Evolutionary conservation across 2,113 vertebrate genomes (phyloP).

Genomic region (Entosphenus tridentatus): DNA sequence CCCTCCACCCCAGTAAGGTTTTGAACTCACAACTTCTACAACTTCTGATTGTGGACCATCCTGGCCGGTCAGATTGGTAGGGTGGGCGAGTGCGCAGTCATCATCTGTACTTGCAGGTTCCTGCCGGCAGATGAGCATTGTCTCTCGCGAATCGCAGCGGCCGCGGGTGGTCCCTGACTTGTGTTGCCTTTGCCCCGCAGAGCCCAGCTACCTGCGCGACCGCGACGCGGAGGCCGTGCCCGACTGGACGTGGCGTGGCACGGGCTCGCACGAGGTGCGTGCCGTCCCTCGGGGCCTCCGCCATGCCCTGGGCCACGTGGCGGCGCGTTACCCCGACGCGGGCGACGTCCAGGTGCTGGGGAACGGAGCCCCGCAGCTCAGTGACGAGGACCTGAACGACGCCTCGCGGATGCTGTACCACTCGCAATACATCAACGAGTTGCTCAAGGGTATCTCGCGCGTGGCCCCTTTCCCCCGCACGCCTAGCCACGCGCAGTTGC

Average conservation of each 20-base stretch:
- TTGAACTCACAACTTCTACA: too few relatives aligned
- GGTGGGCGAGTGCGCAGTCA: too few relatives aligned
- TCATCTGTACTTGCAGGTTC: too few relatives aligned
- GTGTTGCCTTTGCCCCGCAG: not conserved
- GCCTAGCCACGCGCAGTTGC: too few relatives aligned
- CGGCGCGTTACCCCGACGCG: conserved; percentile 57
- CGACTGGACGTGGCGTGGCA: conserved; percentile 48
- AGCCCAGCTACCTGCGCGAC: conserved; percentile 3
- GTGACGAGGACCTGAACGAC: conserved; percentile 33
- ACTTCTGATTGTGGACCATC: too few relatives aligned
- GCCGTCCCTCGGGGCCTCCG: conserved; percentile 62
- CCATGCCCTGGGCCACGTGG: conserved; percentile 57
- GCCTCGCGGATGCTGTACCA: conserved; percentile 37
- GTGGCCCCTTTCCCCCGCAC: too few relatives aligned
- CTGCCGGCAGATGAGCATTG: too few relatives aligned
- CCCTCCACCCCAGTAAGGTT: too few relatives aligned
- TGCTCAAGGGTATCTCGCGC: conserved; percentile 43
- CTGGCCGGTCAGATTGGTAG: too few relatives aligned
- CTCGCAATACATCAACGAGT: conserved; percentile 50
- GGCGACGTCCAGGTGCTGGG: conserved; percentile 51
- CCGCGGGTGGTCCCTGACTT: too few relatives aligned
- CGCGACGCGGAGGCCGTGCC: conserved; percentile 41
- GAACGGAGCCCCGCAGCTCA: conserved; percentile 58
- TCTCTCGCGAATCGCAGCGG: too few relatives aligned
- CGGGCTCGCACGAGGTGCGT: conserved; percentile 63